Base-by-base conservation (phyloP, 2,888 invertebrate species). In the Dicranocentrus wangi region DNA sequence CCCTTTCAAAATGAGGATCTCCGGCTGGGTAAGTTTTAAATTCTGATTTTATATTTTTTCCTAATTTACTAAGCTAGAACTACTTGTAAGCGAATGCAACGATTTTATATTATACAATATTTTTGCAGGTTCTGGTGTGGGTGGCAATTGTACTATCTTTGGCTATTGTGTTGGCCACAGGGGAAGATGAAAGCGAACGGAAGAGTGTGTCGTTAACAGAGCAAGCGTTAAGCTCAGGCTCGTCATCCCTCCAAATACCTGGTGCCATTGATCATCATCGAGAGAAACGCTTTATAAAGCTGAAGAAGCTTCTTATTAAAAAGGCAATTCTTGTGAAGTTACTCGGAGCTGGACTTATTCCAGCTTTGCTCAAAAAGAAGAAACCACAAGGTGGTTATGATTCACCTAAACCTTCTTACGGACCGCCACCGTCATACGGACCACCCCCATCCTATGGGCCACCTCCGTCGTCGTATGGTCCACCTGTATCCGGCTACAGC, bases 381-480 rank as follows among this genome's bases (percentile, higher is more conserved):
- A 72, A 72, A 13, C 61, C 61, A 1, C 47, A 60, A 3, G 71
- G 72, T 3, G 71, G 72, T 23, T 80, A 83, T 39, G 82, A 75
- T 10, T 79, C 82, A 8, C 42, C 80, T 1, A 47, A 58, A 3
- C 76, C 79, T 8, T 79, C 79, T 0, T 79, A 79, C n/a, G 79
- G 79, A 15, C 81, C 81, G 8, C 81, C 75, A 10, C 77, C 76
- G 27, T 75, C 75, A 2, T 76, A 76, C 58, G 72, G 72, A n/a
- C 60, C 72, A 25, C 81, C 75, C 2, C 77, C 77, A 8, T 79
- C 79, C 0, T 79, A 79, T n/a, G 79, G 79, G n/a, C 60, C 72
- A 25, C 72, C 73, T 3, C 65, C 73, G 23, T 53, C 75, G 2
- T 76, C 75, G 5, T 81, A 81, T 60, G 82, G 82, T 19, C 72